Conservation (phyloP, 2,113 vertebrate genomes). For the Ciconia stormi region DNA sequence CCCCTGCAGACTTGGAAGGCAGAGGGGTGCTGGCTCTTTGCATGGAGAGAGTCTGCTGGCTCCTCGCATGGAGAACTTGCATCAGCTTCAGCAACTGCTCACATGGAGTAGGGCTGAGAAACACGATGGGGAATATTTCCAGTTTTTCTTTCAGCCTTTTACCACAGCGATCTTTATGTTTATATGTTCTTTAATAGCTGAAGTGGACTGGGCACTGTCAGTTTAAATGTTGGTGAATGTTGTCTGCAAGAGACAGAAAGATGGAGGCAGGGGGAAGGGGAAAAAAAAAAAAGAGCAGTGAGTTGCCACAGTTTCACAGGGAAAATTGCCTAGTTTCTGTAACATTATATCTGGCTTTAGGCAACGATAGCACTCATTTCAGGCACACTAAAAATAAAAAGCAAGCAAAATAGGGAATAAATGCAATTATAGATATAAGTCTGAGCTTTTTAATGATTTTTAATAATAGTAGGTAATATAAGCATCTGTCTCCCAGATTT, state of each 20-base stretch:
- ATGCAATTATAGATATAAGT: background rate
- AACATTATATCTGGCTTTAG: background rate
- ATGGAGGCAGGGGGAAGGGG: background rate
- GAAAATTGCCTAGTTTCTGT: background rate
- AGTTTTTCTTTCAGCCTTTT: background rate
- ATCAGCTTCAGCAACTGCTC: background rate
- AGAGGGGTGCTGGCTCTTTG: background rate
- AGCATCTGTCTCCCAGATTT: constrained; percentile 5
- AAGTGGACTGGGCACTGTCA: background rate
- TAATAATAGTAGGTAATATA: constrained; percentile 18
- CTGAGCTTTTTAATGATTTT: background rate
- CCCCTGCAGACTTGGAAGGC: constrained; percentile 25
- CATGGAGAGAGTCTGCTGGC: background rate
- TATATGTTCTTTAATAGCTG: background rate
- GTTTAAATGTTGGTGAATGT: background rate
- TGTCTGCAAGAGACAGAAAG: background rate
- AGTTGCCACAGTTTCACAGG: background rate
- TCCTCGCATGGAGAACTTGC: background rate
- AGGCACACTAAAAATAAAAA: constrained; percentile 1
- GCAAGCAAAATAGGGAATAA: background rate
- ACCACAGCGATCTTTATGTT: background rate
- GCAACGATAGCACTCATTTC: background rate
- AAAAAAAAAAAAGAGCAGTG: background rate
- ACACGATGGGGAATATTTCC: background rate
- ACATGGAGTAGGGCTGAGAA: background rate